phyloP scores from a whole-genome alignment of 2,888 invertebrate genomes.

The Trilocha varians region DNA sequence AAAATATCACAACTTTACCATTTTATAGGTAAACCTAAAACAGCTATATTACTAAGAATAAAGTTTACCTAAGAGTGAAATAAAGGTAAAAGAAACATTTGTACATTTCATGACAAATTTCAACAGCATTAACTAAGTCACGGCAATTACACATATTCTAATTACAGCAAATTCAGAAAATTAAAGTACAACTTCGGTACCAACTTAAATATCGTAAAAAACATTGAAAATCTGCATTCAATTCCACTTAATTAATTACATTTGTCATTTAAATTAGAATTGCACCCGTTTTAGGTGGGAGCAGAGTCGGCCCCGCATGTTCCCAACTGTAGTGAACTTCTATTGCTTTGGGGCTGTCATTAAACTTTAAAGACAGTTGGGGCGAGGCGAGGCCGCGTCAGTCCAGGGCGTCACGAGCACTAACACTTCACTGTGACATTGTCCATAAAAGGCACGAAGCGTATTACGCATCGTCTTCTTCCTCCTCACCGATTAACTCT shows the following conservation, averaged over 20 bases:
- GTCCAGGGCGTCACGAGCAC: conserved; percentile 67
- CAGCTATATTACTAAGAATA: conserved; percentile 65
- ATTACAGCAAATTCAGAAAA: conserved; percentile 40
- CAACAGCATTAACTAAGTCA: conserved; percentile 69
- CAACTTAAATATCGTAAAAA: conserved; percentile 64
- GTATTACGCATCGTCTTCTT: conserved; percentile 73
- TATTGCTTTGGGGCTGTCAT: conserved; percentile 29
- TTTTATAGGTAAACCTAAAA: conserved; percentile 61
- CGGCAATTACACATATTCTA: conserved; percentile 47
- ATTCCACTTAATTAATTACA: conserved; percentile 67
- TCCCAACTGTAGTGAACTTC: conserved; percentile 51
- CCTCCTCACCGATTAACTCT: conserved; percentile 65
- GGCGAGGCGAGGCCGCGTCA: conserved; percentile 65
- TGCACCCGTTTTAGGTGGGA: conserved; percentile 70
- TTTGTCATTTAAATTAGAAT: conserved; percentile 72
- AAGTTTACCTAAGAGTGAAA: conserved; percentile 58
- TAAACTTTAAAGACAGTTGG: conserved; percentile 45
- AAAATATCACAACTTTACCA: conserved; percentile 72
- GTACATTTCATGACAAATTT: conserved; percentile 73
- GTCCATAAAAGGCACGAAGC: conserved; percentile 64
- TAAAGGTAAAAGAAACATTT: conserved; percentile 48
- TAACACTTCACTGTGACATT: conserved; percentile 74
- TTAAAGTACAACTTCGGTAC: conserved; percentile 59
- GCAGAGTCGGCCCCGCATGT: conserved; percentile 63
- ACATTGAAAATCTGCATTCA: conserved; percentile 63